Evolutionary conservation across 2,888 invertebrate genomes (phyloP), one percentile per base, ranked within the genome.

Genomic region (Drosophila quinaria): DNA sequence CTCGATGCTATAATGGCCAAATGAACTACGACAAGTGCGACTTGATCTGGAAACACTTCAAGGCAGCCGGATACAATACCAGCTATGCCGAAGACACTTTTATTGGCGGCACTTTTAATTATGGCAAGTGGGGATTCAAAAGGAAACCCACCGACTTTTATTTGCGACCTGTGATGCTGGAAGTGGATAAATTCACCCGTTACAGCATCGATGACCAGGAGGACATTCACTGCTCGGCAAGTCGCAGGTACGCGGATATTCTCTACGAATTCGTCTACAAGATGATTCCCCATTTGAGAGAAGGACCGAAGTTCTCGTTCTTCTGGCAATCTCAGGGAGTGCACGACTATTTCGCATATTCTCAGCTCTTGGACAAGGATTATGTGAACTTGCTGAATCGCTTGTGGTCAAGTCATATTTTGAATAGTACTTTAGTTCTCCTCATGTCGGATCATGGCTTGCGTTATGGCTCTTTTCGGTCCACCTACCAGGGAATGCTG

Each of bases 391-490:
- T 85, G 3, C 19, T 84, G 4, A 33, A 93, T 9, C 94, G 50
- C 1, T 5, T 84, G 0, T n/a, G 59, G 6, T 15, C 19, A 0
- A 47, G 72, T 1, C 66, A 66, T 2, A 19, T 87, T 0, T 92
- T 97, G 50, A 94, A 96, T 49, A 93, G 95, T 25, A 97, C 97
- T 0, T 93, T 95, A 39, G 81, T 96, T 3, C 93, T 97, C 46
- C 90, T 97, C 10, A 93, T 97, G 93, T 97, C 97, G 91, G 98
- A 98, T 90, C 98, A 98, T 89, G 98, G 98, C 0, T 95, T 97
- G 58, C 93, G 98, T 66, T 97, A 96, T 95, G 97, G 97, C 1
- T 93, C 93, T 3, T 97, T 97, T 76, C 94, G 97, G 10, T 64
- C 74, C 22, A 97, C 97, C 0, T 96, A 96, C 91, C 96, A 97